Conservation (phyloP, 2,888 invertebrate genomes). For the Sphaerophoria rueppellii region DNA sequence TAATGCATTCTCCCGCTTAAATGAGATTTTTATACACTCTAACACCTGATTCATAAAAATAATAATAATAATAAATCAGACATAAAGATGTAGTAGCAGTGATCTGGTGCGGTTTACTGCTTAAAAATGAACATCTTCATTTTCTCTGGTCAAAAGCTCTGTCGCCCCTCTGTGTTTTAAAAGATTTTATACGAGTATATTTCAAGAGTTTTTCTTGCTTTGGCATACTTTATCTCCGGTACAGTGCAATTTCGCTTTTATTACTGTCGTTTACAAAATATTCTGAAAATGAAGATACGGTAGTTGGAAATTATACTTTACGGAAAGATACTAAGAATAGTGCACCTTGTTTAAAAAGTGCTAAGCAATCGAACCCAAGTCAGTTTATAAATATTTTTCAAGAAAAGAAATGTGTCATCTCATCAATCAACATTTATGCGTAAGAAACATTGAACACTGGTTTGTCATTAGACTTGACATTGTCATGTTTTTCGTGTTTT, state of each 20-base stretch:
- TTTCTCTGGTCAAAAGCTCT: conserved; percentile 49
- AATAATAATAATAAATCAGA: conserved; percentile 34
- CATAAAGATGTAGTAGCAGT: conserved; percentile 63
- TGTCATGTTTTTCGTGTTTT: too few species aligned
- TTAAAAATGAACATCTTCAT: conserved; percentile 14
- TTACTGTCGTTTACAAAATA: conserved; percentile 60
- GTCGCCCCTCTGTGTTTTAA: background rate
- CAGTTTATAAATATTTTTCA: too few species aligned
- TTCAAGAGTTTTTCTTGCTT: background rate
- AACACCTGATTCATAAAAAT: conserved; percentile 67
- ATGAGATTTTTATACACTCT: conserved; percentile 65
- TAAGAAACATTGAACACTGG: too few species aligned
- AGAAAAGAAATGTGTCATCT: background rate
- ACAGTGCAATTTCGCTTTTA: conserved; percentile 62
- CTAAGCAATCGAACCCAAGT: too few species aligned
- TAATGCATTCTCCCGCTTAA: conserved; percentile 51
- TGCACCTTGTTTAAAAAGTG: background rate
- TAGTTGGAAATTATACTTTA: conserved; percentile 8
- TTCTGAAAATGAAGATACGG: conserved; percentile 56
- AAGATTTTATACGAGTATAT: background rate
- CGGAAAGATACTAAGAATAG: too few species aligned
- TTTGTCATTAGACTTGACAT: too few species aligned
- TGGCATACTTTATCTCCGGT: conserved; percentile 18
- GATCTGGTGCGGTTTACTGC: conserved; percentile 40
- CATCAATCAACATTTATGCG: too few species aligned